phyloP scores from a whole-genome alignment of 2,113 vertebrate genomes.

The Nothocercus julius region DNA sequence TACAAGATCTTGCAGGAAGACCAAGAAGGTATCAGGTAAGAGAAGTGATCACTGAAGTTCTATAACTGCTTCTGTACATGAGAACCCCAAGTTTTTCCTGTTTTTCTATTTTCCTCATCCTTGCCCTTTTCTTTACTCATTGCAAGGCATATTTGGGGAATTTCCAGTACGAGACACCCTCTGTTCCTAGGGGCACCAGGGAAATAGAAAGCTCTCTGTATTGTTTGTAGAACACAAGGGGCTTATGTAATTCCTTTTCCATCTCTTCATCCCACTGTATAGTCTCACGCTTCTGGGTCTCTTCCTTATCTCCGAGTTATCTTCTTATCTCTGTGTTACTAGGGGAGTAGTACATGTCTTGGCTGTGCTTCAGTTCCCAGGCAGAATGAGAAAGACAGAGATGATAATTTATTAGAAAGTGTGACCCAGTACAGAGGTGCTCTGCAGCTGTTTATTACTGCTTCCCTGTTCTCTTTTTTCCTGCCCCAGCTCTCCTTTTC shows the following conservation, averaged over 20 bases:
- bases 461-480: not conserved
- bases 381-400: not conserved
- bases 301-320: not conserved
- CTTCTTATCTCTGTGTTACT: not conserved
- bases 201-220: not conserved
- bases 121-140: not conserved
- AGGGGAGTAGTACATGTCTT: not conserved
- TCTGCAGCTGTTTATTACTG: not conserved
- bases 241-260: not conserved
- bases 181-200: not conserved
- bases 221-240: not conserved
- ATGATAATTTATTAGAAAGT: not conserved
- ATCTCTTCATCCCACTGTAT: not conserved
- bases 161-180: not conserved
- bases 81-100: not conserved
- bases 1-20: not conserved
- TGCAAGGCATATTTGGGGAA: not conserved
- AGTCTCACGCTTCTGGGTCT: not conserved
- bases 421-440: not conserved
- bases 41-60: not conserved
- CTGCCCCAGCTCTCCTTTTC: not conserved
- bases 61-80: not conserved
- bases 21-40: not conserved
- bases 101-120: not conserved
- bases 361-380: not conserved